Conservation (phyloP, 2,113 vertebrate genomes). For the Microtus ochrogaster region DNA sequence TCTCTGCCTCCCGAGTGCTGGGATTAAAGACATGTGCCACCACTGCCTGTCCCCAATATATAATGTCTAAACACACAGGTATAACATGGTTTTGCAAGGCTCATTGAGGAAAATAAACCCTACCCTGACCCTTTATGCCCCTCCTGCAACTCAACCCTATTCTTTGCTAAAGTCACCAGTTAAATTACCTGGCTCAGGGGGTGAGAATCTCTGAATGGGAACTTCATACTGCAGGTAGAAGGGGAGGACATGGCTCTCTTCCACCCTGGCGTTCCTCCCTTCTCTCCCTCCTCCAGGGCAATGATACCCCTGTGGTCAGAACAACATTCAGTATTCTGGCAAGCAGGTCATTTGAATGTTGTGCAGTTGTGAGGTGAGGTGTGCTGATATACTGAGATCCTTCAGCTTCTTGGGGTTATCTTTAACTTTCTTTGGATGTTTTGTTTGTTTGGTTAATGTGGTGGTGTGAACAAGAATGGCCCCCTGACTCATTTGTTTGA, state of each 20-base stretch:
- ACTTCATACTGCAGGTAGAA: not conserved
- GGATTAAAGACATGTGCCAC: too few relatives aligned
- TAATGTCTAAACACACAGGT: not conserved
- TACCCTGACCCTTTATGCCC: not conserved
- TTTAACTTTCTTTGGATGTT: not conserved
- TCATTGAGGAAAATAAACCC: not conserved
- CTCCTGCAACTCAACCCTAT: not conserved
- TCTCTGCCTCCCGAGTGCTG: too few relatives aligned
- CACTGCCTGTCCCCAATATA: not conserved
- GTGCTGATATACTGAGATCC: not conserved
- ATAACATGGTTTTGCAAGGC: not conserved
- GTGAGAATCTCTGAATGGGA: not conserved
- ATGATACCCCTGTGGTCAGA: not conserved
- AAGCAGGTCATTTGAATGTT: not conserved
- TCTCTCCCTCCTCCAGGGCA: not conserved
- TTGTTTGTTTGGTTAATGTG: not conserved
- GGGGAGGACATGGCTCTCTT: not conserved
- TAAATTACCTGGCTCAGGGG: not conserved
- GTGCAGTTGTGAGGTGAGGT: not conserved
- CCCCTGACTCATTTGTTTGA: not conserved
- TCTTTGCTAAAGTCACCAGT: not conserved
- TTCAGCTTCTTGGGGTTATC: not conserved
- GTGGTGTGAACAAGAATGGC: not conserved
- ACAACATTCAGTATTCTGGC: not conserved
- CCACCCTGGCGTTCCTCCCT: not conserved